phyloP scores from a whole-genome alignment of 37 sponge, comb jelly and placozoan species.

The Diacarnus erythraeanus region DNA sequence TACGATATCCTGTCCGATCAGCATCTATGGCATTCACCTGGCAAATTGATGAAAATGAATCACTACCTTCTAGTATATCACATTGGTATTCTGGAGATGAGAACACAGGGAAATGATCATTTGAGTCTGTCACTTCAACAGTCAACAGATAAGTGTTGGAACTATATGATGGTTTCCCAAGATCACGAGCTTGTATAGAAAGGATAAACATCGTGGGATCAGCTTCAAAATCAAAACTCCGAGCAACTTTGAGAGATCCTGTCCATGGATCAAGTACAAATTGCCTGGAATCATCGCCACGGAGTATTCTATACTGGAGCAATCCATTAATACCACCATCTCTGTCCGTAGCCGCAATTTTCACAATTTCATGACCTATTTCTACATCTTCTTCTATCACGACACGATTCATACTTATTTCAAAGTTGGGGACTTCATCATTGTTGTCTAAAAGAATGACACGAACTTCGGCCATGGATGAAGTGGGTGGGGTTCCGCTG shows the following conservation, averaged over 20 bases:
- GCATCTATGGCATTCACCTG: slow-evolving; percentile 45
- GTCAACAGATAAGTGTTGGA: neutral
- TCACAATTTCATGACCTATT: slow-evolving; percentile 10
- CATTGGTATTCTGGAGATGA: slow-evolving; percentile 32
- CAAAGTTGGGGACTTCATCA: slow-evolving; percentile 47
- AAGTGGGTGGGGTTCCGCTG: neutral
- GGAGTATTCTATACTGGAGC: slow-evolving; percentile 22
- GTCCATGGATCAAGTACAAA: slow-evolving; percentile 51
- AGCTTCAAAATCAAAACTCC: slow-evolving; percentile 49
- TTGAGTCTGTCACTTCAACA: slow-evolving; percentile 30
- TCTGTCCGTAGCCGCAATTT: slow-evolving; percentile 26
- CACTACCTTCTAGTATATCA: slow-evolving; percentile 4
- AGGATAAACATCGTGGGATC: neutral
- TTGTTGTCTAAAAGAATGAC: slow-evolving; percentile 56
- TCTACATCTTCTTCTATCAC: slow-evolving; percentile 13
- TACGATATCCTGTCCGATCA: slow-evolving; percentile 10
- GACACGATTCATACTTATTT: neutral
- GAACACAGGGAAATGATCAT: slow-evolving; percentile 63
- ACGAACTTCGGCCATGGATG: slow-evolving; percentile 29
- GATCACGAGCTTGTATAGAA: slow-evolving; percentile 31
- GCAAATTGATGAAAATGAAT: slow-evolving; percentile 1
- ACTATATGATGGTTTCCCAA: slow-evolving; percentile 22
- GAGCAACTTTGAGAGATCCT: slow-evolving; percentile 39
- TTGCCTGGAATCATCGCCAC: slow-evolving; percentile 51
- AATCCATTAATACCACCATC: slow-evolving; percentile 51